Evolutionary conservation across 2,888 invertebrate genomes (phyloP).

Genomic region (Lycaena phlaeas): DNA sequence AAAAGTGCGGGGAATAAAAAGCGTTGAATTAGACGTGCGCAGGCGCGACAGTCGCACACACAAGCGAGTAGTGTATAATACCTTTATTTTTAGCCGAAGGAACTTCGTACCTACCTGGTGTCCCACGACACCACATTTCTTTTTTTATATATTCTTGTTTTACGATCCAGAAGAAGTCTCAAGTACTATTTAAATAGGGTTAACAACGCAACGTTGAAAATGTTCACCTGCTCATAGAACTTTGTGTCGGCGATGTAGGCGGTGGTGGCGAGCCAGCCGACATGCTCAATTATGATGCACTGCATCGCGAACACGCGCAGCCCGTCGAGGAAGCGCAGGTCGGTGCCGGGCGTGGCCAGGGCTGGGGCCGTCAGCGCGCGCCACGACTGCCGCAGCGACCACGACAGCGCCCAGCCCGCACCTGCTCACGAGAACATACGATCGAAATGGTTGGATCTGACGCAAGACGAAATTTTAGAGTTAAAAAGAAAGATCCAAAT

Average conservation of each 20-base stretch:
- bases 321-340: conserved; percentile 52
- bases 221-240: conserved; percentile 42
- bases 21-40: no score
- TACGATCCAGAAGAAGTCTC: no score
- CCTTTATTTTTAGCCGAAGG: no score
- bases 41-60: no score
- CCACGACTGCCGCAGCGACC: conserved; percentile 44
- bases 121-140: no score
- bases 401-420: conserved; percentile 36
- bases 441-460: no score
- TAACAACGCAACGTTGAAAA: no score
- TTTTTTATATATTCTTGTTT: no score
- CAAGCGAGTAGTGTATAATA: no score
- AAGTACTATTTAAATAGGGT: no score
- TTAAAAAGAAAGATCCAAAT: not conserved
- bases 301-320: conserved; percentile 56
- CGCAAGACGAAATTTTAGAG: not conserved
- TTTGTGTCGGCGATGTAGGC: conserved; percentile 44
- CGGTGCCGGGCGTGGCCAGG: conserved; percentile 22
- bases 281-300: conserved; percentile 59
- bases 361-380: conserved; percentile 25
- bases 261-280: conserved; percentile 55
- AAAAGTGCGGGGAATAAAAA: no score
- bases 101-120: no score
- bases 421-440: conserved; percentile 22